phyloP scores from a whole-genome alignment of 1,140 invertebrate genomes.

The Tetramorium parvispinum region DNA sequence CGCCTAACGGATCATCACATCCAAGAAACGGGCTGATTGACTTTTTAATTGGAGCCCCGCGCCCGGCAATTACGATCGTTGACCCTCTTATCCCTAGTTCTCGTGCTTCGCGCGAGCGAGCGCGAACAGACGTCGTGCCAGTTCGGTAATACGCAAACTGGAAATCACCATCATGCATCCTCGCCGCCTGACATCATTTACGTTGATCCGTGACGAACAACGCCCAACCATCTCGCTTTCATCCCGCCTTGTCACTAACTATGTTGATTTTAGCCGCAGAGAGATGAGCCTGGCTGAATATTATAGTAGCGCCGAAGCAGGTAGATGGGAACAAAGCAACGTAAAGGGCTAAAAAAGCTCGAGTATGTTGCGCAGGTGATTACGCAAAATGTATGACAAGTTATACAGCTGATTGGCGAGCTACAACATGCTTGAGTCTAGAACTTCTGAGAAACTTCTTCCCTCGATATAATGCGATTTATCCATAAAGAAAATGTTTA shows the following conservation, averaged over 20 bases:
- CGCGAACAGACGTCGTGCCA: constrained; percentile 26
- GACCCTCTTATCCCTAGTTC: constrained; percentile 45
- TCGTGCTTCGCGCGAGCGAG: constrained; percentile 13
- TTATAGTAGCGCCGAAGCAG: constrained; percentile 15
- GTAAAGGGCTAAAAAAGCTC: constrained; percentile 24
- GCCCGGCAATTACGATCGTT: constrained; percentile 74
- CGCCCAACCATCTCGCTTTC: constrained; percentile 45
- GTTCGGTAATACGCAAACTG: constrained; percentile 59
- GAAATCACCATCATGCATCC: constrained; percentile 39
- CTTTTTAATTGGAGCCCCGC: constrained; percentile 81
- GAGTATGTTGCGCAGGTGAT: constrained; percentile 9
- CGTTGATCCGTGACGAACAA: constrained; percentile 42
- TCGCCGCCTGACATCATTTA: constrained; percentile 32
- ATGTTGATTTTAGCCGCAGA: constrained; percentile 70
- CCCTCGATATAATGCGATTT: neutral
- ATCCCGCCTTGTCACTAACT: constrained; percentile 64
- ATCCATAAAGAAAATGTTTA: neutral
- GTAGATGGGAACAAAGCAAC: neutral
- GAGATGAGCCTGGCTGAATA: constrained; percentile 59
- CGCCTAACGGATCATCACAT: constrained; percentile 31
- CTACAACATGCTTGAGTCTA: neutral
- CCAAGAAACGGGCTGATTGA: constrained; percentile 77
- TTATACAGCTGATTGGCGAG: constrained; percentile 36
- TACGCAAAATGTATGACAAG: constrained; percentile 43
- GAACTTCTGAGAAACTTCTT: neutral